Conservation (phyloP, 1,140 invertebrate species). For the Aphaenogaster rudis region DNA sequence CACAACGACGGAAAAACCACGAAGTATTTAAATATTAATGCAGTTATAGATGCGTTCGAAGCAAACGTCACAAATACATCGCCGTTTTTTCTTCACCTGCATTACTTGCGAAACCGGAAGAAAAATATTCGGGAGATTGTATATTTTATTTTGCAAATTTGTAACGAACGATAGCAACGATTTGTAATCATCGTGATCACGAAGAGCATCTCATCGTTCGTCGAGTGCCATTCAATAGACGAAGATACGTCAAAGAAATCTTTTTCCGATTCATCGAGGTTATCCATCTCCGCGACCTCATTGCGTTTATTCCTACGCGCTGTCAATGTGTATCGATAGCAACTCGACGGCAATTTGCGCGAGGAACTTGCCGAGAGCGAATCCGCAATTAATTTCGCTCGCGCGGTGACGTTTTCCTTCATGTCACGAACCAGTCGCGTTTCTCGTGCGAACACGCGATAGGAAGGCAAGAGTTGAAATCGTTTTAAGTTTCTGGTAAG, state of each 20-base stretch:
- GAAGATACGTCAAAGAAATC: background rate
- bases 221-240: background rate
- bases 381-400: slow-evolving; percentile 24
- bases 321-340: background rate
- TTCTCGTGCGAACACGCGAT: slow-evolving; percentile 4
- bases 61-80: background rate
- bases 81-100: background rate
- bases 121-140: background rate
- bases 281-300: slow-evolving; percentile 40
- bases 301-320: slow-evolving; percentile 2
- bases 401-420: background rate
- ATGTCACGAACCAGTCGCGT: background rate
- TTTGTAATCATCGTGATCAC: background rate
- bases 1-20: background rate
- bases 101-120: background rate
- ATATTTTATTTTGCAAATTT: background rate
- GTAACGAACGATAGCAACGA: background rate
- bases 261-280: slow-evolving; percentile 6
- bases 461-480: background rate
- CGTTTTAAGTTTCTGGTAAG: slow-evolving; percentile 4
- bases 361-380: slow-evolving; percentile 7
- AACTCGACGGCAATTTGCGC: background rate
- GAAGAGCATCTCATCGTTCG: background rate
- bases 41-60: background rate
- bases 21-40: slow-evolving; percentile 9